Evolutionary conservation across 2,888 invertebrate species (phyloP), one percentile per base, ranked within the genome.

Genomic region (Ctena decussata): DNA sequence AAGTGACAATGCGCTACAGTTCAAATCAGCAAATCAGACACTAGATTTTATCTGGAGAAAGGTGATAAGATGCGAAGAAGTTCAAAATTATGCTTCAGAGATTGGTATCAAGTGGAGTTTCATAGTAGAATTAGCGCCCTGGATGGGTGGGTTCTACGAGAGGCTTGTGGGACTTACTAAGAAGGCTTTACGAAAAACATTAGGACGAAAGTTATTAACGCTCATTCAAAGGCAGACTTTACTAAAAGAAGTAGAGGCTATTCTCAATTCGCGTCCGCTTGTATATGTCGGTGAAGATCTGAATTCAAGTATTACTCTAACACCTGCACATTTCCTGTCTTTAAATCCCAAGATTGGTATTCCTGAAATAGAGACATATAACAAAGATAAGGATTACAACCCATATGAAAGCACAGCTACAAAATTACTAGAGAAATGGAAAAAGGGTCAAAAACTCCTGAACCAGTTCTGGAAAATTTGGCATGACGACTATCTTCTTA

Each of bases 241-340:
- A n/a, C n/a, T n/a, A n/a, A n/a, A n/a, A n/a, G n/a, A n/a, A n/a
- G n/a, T n/a, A n/a, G n/a, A n/a, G n/a, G n/a, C n/a, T n/a, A n/a
- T n/a, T n/a, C n/a, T n/a, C n/a, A n/a, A n/a, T n/a, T n/a, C 71
- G 12, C 69, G 81, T 24, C 75, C 75, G 41, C 41, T 78, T 37
- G 81, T 85, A 21, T 84, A 84, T 70, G 73, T 78, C 35, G 70
- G 80, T n/a, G 81, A 77, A 15, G 84, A 81, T 46, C 44, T 78
- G 0, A n/a, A n/a, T n/a, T n/a, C n/a, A n/a, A n/a, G n/a, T n/a
- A n/a, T n/a, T n/a, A n/a, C n/a, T n/a, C n/a, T n/a, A n/a, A n/a
- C n/a, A n/a, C n/a, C n/a, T n/a, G n/a, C n/a, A n/a, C n/a, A n/a
- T n/a, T n/a, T n/a, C n/a, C n/a, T n/a, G n/a, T n/a, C n/a, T n/a